Evolutionary conservation across 1,140 invertebrate species (phyloP), one percentile per base, ranked within the genome.

Genomic region (Phenacoccus solenopsis): DNA sequence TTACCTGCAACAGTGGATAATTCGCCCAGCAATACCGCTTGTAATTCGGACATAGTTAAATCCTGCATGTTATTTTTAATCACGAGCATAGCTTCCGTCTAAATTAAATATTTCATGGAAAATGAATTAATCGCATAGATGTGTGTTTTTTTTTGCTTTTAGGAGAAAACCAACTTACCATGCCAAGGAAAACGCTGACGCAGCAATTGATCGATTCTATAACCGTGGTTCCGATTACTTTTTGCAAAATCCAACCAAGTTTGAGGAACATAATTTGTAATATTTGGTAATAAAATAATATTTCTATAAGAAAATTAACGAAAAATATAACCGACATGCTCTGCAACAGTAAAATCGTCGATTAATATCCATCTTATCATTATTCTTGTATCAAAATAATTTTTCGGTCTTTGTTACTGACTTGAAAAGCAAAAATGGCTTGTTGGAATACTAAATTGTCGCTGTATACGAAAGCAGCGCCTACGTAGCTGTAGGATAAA

Each of bases 1-100:
- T 76, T 76, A 84, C 93, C 96, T 32, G 95, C 94, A 21, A 98
- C 93, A 9, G 94, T 96, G 0, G 94, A 91, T 79, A 98, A 97
- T 9, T 96, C 96, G 0, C 90, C 91, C 3, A 90, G 86, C 90
- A 98, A 93, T 16, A 98, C 83, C 0, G 94, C 88, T 78, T 97
- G 93, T 0, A 98, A 79, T 81, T 98, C 96, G 0, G 93, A 96
- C 56, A 84, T 81, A 0, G 95, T 98, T 75, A 98, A 82, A 69
- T 86, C 77, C n/a, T 80, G 75, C 10, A 98, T 78, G 74, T 93
- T 97, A 0, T 93, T 92, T 75, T 88, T 87, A 49, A 98, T 88
- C n/a, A 98, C 73, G 9, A 98, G 78, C 0, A 93, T 89, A 21
- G 91, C 88, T 82, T 98, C 96, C 1, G 87, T 89, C 91, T 94